These are phyloP conservation scores for Gila orcuttii DNA, from an alignment of 2,113 vertebrate genomes.

Conservation along the genomic window DNA sequence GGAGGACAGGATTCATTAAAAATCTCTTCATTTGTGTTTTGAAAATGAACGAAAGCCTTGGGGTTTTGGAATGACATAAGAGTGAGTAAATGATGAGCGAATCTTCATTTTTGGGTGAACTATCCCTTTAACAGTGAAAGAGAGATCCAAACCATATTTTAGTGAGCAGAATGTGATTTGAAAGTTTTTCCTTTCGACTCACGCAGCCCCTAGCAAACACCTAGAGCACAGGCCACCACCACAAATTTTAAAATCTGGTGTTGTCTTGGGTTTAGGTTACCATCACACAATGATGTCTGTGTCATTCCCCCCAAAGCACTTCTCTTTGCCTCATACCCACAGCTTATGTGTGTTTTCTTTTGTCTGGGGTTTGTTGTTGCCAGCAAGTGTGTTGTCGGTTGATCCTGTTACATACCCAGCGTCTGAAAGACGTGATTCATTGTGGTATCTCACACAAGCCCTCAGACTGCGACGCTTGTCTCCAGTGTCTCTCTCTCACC, in stretches of 20 bases:
- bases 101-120: background rate
- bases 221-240: background rate
- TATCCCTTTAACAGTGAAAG: background rate
- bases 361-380: constrained; percentile 9
- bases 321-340: background rate
- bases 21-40: background rate
- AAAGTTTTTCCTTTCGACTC: background rate
- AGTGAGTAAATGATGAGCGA: background rate
- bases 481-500: background rate
- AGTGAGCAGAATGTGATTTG: background rate
- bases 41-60: background rate
- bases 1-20: background rate
- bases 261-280: background rate
- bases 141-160: background rate
- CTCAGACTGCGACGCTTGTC: background rate
- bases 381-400: background rate
- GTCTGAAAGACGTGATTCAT: constrained; percentile 13
- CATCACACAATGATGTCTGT: constrained; percentile 27
- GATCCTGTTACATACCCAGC: constrained; percentile 6
- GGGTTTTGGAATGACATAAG: background rate
- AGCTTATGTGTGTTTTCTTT: constrained; percentile 18
- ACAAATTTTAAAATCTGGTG: background rate
- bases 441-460: background rate
- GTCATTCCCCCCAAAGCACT: background rate
- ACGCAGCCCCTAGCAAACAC: background rate